A percentile compares a stretch with the other conserved stretches of the same genome.
These are phyloP conservation scores for Drosophila insularis DNA, from an alignment of 1,140 invertebrate genomes.

Conservation along the genomic window DNA sequence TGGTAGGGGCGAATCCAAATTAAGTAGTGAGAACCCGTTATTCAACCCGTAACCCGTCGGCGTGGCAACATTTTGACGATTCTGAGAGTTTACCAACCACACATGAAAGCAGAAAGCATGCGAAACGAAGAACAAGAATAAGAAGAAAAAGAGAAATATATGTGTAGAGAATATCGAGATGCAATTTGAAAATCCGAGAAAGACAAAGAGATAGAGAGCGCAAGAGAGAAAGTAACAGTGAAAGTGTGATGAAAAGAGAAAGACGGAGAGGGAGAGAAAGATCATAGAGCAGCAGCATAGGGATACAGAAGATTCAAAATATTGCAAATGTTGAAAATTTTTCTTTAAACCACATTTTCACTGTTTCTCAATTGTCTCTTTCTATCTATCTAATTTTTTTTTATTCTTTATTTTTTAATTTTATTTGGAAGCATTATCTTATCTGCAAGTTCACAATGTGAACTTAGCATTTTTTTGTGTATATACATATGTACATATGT, in stretches of 20 bases:
- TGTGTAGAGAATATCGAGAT: neutral
- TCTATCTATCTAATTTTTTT: neutral
- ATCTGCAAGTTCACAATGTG: slow-evolving; percentile 26
- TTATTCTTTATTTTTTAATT: neutral
- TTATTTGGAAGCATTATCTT: slow-evolving; percentile 37
- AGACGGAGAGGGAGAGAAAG: too few species aligned
- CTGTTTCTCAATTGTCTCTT: neutral
- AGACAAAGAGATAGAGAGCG: neutral
- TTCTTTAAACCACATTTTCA: neutral
- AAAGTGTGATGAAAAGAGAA: too few species aligned
- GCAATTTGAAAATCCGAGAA: slow-evolving; percentile 15
- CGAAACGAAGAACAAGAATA: slow-evolving; percentile 27
- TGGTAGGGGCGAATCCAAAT: slow-evolving; percentile 84
- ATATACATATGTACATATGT: too few species aligned
- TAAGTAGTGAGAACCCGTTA: slow-evolving; percentile 84
- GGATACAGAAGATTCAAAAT: too few species aligned
- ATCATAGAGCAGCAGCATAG: too few species aligned
- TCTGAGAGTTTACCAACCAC: slow-evolving; percentile 77
- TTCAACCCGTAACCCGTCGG: slow-evolving; percentile 82
- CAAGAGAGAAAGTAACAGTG: neutral
- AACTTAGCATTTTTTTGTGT: neutral
- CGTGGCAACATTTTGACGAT: slow-evolving; percentile 84
- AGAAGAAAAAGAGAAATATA: slow-evolving; percentile 26
- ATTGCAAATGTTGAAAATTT: too few species aligned
- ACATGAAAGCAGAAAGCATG: slow-evolving; percentile 23